Percentiles rank a stretch among this genome's conserved stretches.
Conservation (phyloP, 1,140 invertebrate genomes). For the Bombus superbus region DNA sequence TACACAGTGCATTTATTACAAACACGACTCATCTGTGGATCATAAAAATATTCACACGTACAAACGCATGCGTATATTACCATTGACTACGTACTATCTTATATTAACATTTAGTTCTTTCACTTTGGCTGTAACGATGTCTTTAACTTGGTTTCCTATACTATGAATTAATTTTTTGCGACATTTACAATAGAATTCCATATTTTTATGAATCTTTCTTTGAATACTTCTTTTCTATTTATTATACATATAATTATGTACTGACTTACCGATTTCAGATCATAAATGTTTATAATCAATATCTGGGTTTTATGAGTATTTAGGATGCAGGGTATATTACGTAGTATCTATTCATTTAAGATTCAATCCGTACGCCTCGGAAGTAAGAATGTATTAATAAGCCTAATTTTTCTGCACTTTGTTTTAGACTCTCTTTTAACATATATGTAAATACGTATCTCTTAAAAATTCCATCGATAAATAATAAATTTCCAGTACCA, state of each 20-base stretch:
- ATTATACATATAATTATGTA: neutral
- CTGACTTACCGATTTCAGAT: neutral
- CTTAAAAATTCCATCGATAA: neutral
- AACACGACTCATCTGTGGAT: neutral
- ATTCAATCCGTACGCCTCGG: neutral
- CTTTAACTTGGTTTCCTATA: neutral
- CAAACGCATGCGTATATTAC: slow-evolving; percentile 2
- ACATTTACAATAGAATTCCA: neutral
- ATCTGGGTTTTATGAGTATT: neutral
- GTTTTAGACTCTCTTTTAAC: neutral
- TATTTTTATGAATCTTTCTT: neutral
- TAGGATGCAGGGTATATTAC: neutral
- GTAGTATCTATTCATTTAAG: neutral
- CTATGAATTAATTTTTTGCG: neutral
- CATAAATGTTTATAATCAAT: neutral
- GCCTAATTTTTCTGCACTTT: neutral
- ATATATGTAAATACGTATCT: neutral
- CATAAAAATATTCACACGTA: neutral
- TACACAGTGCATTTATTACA: neutral
- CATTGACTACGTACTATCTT: neutral
- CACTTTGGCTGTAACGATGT: neutral
- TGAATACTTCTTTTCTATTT: neutral
- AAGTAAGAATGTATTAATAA: neutral
- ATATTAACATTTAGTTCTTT: neutral
- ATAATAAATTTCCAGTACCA: slow-evolving; percentile 1